phyloP scores from a whole-genome alignment of 2,888 invertebrate species.

The Operophtera brumata region DNA sequence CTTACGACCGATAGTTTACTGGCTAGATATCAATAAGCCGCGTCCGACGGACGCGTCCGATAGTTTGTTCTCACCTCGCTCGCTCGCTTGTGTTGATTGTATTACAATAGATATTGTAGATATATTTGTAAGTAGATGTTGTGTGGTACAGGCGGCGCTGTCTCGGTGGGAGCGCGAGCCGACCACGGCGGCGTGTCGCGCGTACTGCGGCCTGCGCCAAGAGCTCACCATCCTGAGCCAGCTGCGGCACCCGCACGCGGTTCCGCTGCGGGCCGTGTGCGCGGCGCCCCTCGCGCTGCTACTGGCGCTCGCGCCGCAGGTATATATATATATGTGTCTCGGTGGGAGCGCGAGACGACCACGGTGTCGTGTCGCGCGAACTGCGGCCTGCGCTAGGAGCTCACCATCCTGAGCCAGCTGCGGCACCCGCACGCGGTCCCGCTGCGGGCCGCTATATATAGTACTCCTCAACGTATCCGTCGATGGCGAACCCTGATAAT shows the following conservation, averaged over 20 bases:
- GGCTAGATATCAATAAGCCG: too few species aligned
- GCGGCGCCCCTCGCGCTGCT: conserved; percentile 94
- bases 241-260: conserved; percentile 94
- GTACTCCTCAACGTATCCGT: too few species aligned
- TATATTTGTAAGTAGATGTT: too few species aligned
- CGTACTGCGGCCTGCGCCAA: conserved; percentile 97
- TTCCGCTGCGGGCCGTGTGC: conserved; percentile 94
- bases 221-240: conserved; percentile 93
- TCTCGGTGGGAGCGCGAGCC: conserved; percentile 98
- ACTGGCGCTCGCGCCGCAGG: conserved; percentile 91
- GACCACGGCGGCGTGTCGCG: conserved; percentile 94
- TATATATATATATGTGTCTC: conserved; percentile 23
- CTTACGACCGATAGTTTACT: too few species aligned
- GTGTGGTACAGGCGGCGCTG: conserved; percentile 81
- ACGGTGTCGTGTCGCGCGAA: conserved; percentile 98
- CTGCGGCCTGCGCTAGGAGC: conserved; percentile 96
- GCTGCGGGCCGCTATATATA: too few species aligned
- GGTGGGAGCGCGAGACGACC: conserved; percentile 96
- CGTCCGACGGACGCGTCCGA: too few species aligned
- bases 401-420: conserved; percentile 91
- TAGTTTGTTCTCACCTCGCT: too few species aligned
- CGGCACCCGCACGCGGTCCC: conserved; percentile 96
- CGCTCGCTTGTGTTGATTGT: too few species aligned
- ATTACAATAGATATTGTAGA: too few species aligned
- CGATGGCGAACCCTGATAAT: too few species aligned